These are phyloP conservation scores for Liodrosophila aerea DNA, from an alignment of 2,888 invertebrate species.

Conservation along the genomic window DNA sequence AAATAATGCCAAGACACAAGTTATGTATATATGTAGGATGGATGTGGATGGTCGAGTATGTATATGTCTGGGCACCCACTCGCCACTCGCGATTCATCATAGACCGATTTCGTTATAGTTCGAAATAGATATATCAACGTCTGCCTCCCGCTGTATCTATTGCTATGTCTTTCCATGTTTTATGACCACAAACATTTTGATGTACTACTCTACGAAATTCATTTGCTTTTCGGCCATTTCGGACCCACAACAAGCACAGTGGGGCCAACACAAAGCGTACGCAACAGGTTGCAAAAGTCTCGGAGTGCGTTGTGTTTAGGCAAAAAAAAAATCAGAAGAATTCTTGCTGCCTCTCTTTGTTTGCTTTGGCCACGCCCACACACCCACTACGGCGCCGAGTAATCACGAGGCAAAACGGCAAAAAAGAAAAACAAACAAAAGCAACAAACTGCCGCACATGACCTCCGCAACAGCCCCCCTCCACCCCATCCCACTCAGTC, in stretches of 20 bases:
- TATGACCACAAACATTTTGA: conserved; percentile 64
- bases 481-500: conserved; percentile 5
- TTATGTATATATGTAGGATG: conserved; percentile 35
- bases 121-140: not conserved
- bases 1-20: conserved; percentile 58
- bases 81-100: conserved; percentile 38
- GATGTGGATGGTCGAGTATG: conserved; percentile 10
- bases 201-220: conserved; percentile 55
- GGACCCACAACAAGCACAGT: conserved; percentile 15
- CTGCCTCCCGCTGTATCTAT: not conserved
- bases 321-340: conserved; percentile 13
- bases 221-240: conserved; percentile 39
- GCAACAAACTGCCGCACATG: conserved; percentile 44
- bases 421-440: conserved; percentile 36
- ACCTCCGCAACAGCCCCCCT: conserved; percentile 50
- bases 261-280: conserved; percentile 45
- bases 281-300: conserved; percentile 68
- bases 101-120: conserved; percentile 27
- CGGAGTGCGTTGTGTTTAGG: conserved; percentile 27
- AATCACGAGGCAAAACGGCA: conserved; percentile 42
- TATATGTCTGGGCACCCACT: conserved; percentile 41
- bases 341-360: not conserved
- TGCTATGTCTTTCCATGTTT: conserved; percentile 25
- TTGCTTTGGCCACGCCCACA: conserved; percentile 13
- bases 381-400: conserved; percentile 55